Percentiles rank a stretch among this genome's conserved stretches.
Evolutionary conservation across 2,797 vertebrate genomes (phyloP).

Genomic region (Xiphorhynchus erythropygius): DNA sequence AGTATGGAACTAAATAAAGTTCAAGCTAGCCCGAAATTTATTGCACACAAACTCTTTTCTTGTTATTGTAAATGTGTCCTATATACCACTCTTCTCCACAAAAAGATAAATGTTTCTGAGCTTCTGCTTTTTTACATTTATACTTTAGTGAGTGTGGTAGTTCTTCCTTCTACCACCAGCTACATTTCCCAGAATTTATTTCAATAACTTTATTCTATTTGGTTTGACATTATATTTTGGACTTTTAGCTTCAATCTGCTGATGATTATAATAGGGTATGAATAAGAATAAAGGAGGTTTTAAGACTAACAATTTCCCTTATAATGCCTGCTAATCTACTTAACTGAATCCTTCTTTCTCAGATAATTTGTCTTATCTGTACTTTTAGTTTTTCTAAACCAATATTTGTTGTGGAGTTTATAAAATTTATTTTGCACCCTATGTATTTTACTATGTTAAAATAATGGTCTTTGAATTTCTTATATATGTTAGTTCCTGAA

Average conservation of each 20-base stretch:
- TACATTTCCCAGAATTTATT: neutral
- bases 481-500: neutral
- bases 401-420: neutral
- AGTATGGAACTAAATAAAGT: neutral
- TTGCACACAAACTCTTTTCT: neutral
- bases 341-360: slow-evolving; percentile 6
- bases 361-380: slow-evolving; percentile 9
- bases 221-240: neutral
- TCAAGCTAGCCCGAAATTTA: neutral
- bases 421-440: neutral
- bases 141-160: neutral
- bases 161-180: neutral
- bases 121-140: neutral
- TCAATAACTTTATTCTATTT: neutral
- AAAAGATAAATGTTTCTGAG: neutral
- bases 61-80: neutral
- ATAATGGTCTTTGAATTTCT: neutral
- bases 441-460: neutral
- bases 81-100: neutral
- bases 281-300: neutral
- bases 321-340: slow-evolving; percentile 20
- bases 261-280: neutral
- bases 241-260: neutral
- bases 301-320: neutral
- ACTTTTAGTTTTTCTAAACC: neutral